Conservation (phyloP, 2,888 invertebrate genomes). For the Perizoma affinitatum region DNA sequence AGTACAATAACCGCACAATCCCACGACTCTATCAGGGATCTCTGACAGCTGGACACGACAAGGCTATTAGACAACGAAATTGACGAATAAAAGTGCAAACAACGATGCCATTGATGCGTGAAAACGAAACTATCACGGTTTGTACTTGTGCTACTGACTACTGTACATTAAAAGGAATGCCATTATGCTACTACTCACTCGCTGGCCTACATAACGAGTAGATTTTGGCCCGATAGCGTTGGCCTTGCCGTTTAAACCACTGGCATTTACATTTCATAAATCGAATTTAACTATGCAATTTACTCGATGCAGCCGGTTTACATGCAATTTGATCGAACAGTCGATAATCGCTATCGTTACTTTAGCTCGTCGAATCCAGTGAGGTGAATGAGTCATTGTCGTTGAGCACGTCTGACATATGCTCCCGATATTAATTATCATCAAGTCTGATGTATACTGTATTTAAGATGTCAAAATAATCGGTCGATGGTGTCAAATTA, state of each 20-base stretch:
- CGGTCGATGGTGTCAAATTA: conserved; percentile 41
- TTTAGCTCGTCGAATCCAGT: conserved; percentile 38
- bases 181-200: conserved; percentile 65
- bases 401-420: conserved; percentile 44
- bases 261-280: conserved; percentile 75
- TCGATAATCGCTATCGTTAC: conserved; percentile 54
- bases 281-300: conserved; percentile 67
- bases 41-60: conserved; percentile 54
- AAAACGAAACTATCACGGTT: conserved; percentile 77
- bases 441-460: conserved; percentile 35
- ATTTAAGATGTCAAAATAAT: too few species aligned
- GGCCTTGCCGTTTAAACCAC: conserved; percentile 73
- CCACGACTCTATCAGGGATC: conserved; percentile 57
- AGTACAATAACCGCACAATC: conserved; percentile 39
- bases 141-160: conserved; percentile 63
- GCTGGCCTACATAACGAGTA: conserved; percentile 76
- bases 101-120: conserved; percentile 71
- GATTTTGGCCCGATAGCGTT: conserved; percentile 75
- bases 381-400: conserved; percentile 58
- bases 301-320: conserved; percentile 68
- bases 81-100: conserved; percentile 65
- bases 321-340: conserved; percentile 65
- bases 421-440: conserved; percentile 55
- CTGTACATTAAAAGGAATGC: conserved; percentile 69
- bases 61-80: conserved; percentile 61